Conservation (phyloP, 2,113 vertebrate genomes). For the Triplophysa dalaica region DNA sequence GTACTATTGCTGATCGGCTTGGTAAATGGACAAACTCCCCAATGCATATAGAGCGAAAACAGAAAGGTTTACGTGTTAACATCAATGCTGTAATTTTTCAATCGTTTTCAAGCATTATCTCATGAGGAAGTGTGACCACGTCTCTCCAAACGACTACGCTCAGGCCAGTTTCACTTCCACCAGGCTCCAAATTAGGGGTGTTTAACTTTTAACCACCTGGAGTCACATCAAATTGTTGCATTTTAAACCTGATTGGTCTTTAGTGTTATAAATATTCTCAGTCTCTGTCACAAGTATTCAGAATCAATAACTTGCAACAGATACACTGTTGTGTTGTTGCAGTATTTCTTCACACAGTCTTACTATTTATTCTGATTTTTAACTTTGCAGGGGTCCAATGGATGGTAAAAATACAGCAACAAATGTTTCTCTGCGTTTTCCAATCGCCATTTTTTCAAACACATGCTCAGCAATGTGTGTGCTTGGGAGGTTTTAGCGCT, state of each 20-base stretch:
- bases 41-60: neutral
- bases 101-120: neutral
- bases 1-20: neutral
- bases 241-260: neutral
- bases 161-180: conserved; percentile 43
- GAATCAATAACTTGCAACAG: neutral
- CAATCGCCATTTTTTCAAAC: neutral
- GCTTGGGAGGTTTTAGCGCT: conserved; percentile 4
- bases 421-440: neutral
- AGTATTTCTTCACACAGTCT: neutral
- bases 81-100: neutral
- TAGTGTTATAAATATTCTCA: no score
- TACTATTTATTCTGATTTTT: neutral
- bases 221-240: neutral
- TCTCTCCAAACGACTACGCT: conserved; percentile 33
- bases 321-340: neutral
- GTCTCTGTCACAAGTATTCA: neutral
- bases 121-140: conserved; percentile 30
- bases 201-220: neutral
- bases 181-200: neutral
- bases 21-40: neutral
- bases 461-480: neutral
- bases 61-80: neutral
- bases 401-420: neutral
- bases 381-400: no score